Evolutionary conservation across 2,888 invertebrate genomes (phyloP).

Genomic region (Catocala fraxini): DNA sequence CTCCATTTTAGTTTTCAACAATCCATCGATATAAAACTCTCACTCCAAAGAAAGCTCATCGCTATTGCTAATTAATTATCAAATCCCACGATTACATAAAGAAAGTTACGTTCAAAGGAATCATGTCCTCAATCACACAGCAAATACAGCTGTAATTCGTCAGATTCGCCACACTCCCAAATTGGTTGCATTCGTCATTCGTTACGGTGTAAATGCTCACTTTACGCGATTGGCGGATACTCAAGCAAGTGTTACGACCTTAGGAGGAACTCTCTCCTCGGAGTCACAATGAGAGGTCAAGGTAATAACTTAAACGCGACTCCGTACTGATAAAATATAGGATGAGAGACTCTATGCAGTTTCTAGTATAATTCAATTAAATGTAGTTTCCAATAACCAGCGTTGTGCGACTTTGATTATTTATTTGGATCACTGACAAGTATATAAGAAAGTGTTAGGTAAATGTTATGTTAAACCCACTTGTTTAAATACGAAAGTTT

Average conservation of each 20-base stretch:
- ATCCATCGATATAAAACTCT: background rate
- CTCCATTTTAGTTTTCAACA: too few relatives aligned
- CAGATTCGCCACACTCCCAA: constrained; percentile 44
- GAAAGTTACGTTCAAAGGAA: background rate
- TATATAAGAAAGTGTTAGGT: too few relatives aligned
- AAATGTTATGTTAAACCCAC: too few relatives aligned
- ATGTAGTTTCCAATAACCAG: too few relatives aligned
- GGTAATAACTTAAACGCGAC: constrained; percentile 3
- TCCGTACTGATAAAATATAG: constrained; percentile 29
- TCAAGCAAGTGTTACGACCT: constrained; percentile 40
- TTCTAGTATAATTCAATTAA: too few relatives aligned
- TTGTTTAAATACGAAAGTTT: too few relatives aligned
- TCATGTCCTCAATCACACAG: constrained; percentile 29
- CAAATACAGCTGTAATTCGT: constrained; percentile 21
- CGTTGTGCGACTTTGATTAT: too few relatives aligned
- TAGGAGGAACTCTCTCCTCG: constrained; percentile 16
- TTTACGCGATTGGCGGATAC: constrained; percentile 44
- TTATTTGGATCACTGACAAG: too few relatives aligned
- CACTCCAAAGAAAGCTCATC: background rate
- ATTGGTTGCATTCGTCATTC: constrained; percentile 43
- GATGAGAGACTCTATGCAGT: constrained; percentile 22
- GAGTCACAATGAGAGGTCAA: constrained; percentile 27
- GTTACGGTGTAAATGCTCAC: constrained; percentile 46
- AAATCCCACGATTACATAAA: background rate
- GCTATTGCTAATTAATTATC: background rate